Base-by-base conservation (phyloP, 2,888 invertebrate genomes). In the Leptura quadrifasciata region DNA sequence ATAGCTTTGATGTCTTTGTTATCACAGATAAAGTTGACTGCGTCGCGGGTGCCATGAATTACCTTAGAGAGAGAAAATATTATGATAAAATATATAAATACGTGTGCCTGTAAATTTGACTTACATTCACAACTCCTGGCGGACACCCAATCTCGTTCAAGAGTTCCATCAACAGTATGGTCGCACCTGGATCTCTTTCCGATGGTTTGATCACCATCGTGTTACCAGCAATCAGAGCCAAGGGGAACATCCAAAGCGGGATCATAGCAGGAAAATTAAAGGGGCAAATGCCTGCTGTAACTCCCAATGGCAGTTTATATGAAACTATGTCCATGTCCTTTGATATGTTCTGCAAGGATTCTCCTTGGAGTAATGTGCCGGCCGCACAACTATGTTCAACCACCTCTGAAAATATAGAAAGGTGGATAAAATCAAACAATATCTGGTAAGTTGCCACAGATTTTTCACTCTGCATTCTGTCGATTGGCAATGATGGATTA, bases 191-290 rank as follows among this genome's bases (percentile, higher is more conserved):
- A 85, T 98, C 99, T 85, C 98, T 93, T 89, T 99, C 99, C 0
- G 98, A 99, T 0, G 99, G 99, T 90, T 96, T 99, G 85, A 99
- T 91, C 72, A 99, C 91, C 89, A 96, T 95, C 0, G 99, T 97
- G 90, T 99, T 99, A 63, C 99, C 99, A 71, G 98, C 97, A 6
- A 97, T 94, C 54, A 95, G 91, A 17, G 96, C 94, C 64, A 95
- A 91, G 0, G 96, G 96, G 92, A 95, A 95, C 93, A 95, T 95
- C 99, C 99, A 99, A 4, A 99, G 91, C 0, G 99, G 99, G 83
- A 99, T 98, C 99, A 99, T 99, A 35, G 99, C 99, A 0, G 99
- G 99, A 90, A 99, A 99, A 90, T 99, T 99, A 89, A 99, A 99
- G 0, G 98, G 98, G n/a, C 97, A 96, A 84, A 99, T 97, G 65